These are phyloP conservation scores for Sebastes miniatus DNA, from an alignment of 2,797 vertebrate genomes.

Conservation along the genomic window DNA sequence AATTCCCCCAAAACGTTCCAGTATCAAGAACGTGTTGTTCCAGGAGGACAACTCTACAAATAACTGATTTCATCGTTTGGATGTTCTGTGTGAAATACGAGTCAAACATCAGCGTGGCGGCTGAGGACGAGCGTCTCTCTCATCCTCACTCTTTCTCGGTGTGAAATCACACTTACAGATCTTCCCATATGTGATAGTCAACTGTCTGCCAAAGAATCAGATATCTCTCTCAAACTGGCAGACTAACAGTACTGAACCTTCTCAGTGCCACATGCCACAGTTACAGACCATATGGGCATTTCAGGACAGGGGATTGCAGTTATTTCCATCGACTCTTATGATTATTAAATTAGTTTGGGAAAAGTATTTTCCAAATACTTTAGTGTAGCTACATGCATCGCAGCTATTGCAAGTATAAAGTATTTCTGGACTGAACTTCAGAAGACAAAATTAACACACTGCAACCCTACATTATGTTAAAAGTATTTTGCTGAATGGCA, in stretches of 20 bases:
- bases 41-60: not conserved
- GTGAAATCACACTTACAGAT: slow-evolving; percentile 39
- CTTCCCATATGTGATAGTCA: slow-evolving; percentile 36
- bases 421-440: not conserved
- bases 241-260: not conserved
- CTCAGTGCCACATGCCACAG: not conserved
- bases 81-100: not conserved
- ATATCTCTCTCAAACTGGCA: slow-evolving; percentile 28
- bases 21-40: not conserved
- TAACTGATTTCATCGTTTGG: not conserved
- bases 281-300: slow-evolving; percentile 1
- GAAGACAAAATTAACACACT: not conserved
- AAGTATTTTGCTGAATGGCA: not conserved
- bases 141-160: not conserved
- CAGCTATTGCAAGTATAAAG: not conserved
- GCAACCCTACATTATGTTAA: too few species aligned
- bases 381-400: not conserved
- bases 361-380: not conserved
- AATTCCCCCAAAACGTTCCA: slow-evolving; percentile 23
- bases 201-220: slow-evolving; percentile 26
- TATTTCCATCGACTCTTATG: not conserved
- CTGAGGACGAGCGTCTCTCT: not conserved
- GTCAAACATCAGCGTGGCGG: slow-evolving; percentile 13
- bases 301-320: not conserved
- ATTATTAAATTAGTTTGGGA: not conserved